phyloP scores from a whole-genome alignment of 2,888 invertebrate genomes.

The Pachycephus smyrnensis region DNA sequence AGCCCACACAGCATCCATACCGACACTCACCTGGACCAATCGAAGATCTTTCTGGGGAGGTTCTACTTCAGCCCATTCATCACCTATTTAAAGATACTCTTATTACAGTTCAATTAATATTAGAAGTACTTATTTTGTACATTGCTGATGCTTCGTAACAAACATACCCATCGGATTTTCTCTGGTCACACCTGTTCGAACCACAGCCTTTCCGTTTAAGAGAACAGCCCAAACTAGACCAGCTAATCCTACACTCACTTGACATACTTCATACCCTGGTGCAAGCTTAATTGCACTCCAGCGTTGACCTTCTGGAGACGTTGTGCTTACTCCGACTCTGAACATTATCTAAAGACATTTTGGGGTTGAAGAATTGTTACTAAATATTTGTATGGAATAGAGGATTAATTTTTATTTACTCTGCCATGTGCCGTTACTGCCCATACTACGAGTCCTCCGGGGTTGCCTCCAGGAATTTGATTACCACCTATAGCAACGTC shows the following conservation, averaged over 20 bases:
- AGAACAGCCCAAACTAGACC: slow-evolving; percentile 90
- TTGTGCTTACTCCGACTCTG: slow-evolving; percentile 82
- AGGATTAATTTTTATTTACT: slow-evolving; percentile 65
- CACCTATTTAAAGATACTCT: slow-evolving; percentile 65
- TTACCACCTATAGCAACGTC: slow-evolving; percentile 91
- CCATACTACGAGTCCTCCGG: slow-evolving; percentile 88
- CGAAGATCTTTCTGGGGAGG: slow-evolving; percentile 79
- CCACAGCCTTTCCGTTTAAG: slow-evolving; percentile 85
- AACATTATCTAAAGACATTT: slow-evolving; percentile 78
- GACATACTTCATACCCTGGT: slow-evolving; percentile 84
- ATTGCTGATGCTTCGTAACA: neutral
- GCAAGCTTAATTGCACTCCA: slow-evolving; percentile 86
- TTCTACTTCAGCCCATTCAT: slow-evolving; percentile 84
- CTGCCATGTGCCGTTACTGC: slow-evolving; percentile 92
- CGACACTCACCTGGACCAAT: slow-evolving; percentile 84
- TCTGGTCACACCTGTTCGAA: slow-evolving; percentile 86
- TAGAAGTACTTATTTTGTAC: neutral
- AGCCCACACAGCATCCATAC: slow-evolving; percentile 81
- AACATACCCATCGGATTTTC: slow-evolving; percentile 76
- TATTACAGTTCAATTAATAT: neutral
- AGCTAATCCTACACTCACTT: slow-evolving; percentile 86
- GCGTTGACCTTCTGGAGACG: slow-evolving; percentile 87
- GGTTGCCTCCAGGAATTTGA: slow-evolving; percentile 80
- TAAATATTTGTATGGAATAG: neutral
- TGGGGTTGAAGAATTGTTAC: neutral